phyloP scores from a whole-genome alignment of 2,113 vertebrate genomes.

The Hipposideros armiger region DNA sequence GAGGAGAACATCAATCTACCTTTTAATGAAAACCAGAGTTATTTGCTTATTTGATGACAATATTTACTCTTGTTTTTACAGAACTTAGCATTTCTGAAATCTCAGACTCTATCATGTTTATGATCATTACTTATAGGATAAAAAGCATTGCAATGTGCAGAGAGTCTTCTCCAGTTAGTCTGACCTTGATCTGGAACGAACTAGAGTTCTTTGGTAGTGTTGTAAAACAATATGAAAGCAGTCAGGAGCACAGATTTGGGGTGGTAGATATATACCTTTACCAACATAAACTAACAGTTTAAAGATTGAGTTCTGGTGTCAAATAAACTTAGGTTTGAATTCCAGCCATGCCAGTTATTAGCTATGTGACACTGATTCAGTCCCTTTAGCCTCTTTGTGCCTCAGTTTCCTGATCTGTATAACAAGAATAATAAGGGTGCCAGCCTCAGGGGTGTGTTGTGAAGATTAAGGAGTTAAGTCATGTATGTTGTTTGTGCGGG shows the following conservation, averaged over 20 bases:
- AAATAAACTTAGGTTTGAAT: conserved; percentile 1
- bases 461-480: background rate
- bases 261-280: background rate
- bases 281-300: background rate
- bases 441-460: background rate
- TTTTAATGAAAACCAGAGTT: conserved; percentile 1
- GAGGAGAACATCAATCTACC: background rate
- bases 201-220: background rate
- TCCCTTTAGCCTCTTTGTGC: background rate
- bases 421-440: background rate
- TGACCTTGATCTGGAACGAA: background rate
- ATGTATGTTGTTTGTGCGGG: background rate
- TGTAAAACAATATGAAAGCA: background rate
- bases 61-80: background rate
- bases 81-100: conserved; percentile 46
- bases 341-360: background rate
- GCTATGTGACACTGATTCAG: background rate
- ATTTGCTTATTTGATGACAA: background rate
- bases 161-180: background rate
- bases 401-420: background rate
- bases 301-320: background rate
- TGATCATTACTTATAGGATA: background rate
- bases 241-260: background rate
- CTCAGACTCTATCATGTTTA: background rate
- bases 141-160: background rate